Base-by-base conservation (phyloP, 2,888 invertebrate species). In the Tetragonisca angustula region DNA sequence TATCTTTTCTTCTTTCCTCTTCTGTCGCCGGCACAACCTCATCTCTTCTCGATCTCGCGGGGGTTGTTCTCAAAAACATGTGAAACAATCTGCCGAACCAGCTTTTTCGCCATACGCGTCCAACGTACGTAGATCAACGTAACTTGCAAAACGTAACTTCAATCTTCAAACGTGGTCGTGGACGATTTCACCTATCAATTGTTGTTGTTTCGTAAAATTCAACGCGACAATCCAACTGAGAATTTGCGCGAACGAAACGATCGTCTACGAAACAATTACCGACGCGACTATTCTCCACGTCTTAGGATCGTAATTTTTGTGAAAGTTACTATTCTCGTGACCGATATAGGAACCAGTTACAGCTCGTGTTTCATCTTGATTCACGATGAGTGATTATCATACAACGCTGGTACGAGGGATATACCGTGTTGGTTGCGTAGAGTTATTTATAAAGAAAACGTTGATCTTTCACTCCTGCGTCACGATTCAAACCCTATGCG, bases 101-200 rank as follows among this genome's bases (percentile, higher is more conserved):
- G 21, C 59, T 43, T 70, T 74, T 59, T 17, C 59, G 32, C 19
- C 49, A 65, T 68, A 74, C 19, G 64, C 78, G 64, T 83, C 43
- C 56, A 84, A 82, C 62, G 84, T 86, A 86, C 81, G 81, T 86
- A 85, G 43, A n/a, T 69, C 50, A 15, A 83, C 36, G 4, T 74
- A 15, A n/a, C 11, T 9, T 43, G 43, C 11, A 9, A 43, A 43
- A 43, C 43, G 43, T 43, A 43, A 9, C 43, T 43, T 43, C 43
- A 43, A 43, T 43, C 1, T 27, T 43, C 43, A 43, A 43, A 43
- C 9, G 43, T 43, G 43, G 43, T 43, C 43, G 43, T 43, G 43
- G 11, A 5, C 3, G 6, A 59, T 56, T 54, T 70, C 69, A 36
- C 43, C 43, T 9, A 43, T 9, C 27, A 27, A 27, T 27, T 27